Base-by-base conservation (phyloP, 1,140 invertebrate species). In the Adelges cooleyi region DNA sequence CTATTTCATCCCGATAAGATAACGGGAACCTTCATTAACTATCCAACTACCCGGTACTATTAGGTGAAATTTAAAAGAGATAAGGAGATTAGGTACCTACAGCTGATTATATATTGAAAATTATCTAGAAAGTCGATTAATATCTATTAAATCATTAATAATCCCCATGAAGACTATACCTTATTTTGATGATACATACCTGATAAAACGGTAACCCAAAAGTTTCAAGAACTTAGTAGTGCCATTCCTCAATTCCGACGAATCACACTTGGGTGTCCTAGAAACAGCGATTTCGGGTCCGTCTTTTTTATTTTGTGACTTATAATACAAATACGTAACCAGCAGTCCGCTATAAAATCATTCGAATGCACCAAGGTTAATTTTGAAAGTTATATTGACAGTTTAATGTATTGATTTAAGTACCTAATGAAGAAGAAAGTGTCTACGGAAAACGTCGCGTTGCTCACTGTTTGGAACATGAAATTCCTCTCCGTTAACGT, bases 341-440 rank as follows among this genome's bases (percentile, higher is more conserved):
- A 90, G 75, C 15, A 90, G 73, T 15, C 88, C 88, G 71, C 88
- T 87, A 75, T 66, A 80, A 79, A 72, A 70, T 72, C 69, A 68
- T 2, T 17, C 29, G n/a, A 42, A 44, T 38, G 18, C n/a, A 17
- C 25, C 22, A 66, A 23, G 22, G 11, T 11, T 36, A 29, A 65
- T 46, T 46, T 36, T 36, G 46, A 38, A 40, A 46, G 29, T 33
- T 11, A 33, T 33, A 33, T 33, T 33, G 5, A 33, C 29, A 5
- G 11, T 6, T n/a, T 33, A 56, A 17, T 48, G 5, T 17, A 5
- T 54, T n/a, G 20, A 25, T n/a, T 70, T n/a, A n/a, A n/a, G n/a
- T 72, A 84, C 86, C 86, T 90, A 69, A 91, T 90, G 72, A 92
- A 89, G 76, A 95, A 94, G 77, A 94, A 95, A 6, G 89, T 89